Base-by-base conservation (phyloP, 2,888 invertebrate species). In the Mechanitis messenoides region DNA sequence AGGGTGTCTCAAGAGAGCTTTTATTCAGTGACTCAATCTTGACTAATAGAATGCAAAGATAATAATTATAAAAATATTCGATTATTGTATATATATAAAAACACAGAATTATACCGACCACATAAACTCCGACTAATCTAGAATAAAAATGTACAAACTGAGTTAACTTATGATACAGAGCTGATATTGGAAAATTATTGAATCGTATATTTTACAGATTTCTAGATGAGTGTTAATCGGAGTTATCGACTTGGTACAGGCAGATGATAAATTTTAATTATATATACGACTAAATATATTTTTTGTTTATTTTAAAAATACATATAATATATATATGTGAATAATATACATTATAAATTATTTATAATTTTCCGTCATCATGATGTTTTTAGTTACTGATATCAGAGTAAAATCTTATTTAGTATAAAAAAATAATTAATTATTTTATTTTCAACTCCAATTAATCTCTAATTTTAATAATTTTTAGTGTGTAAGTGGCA, bases 41-140 rank as follows among this genome's bases (percentile, higher is more conserved):
- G 53, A 63, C 60, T 63, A 63, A 63, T 63, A 60, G 57, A 63
- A 57, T 56, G 7, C 38, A 56, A 59, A 59, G 56, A 56, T 47
- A 54, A 59, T 54, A 55, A 59, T 42, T 47, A 50, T 38, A 20
- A 20, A 20, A 20, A 20, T 20, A 20, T 20, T 20, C 20, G 20
- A 20, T 20, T 20, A 9, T 20, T 4, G 57, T 33, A 57, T 55
- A 58, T n/a, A 60, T 50, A 60, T 33, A 12, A 20, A 20, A 20
- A 20, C 20, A 20, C 20, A 20, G 20, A 20, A 20, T 20, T 20
- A 20, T 20, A 20, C 20, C 20, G 20, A 20, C 20, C 47, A 31
- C 7, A 5, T 3, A 12, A 9, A 56, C 33, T 58, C 7, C 2
- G 31, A 9, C 2, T 45, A 1, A 45, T 20, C 35, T 35, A 35